Evolutionary conservation across 2,888 invertebrate species (phyloP), one percentile per base, ranked within the genome.

Genomic region (Plebejus anna): DNA sequence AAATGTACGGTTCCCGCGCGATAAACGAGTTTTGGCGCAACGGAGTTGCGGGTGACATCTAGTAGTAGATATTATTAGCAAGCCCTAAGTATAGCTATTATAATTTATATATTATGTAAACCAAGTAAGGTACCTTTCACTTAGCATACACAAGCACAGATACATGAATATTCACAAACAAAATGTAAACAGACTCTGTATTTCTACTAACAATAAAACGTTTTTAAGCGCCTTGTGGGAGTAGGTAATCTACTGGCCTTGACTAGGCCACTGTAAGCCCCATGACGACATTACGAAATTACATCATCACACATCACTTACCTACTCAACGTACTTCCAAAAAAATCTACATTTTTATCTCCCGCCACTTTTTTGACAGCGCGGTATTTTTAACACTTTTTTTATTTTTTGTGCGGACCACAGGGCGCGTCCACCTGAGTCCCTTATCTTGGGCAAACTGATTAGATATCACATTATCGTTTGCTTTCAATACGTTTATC

Each of bases 401-500:
- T 13, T 66, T 61, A 22, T 9, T 61, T 66, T 66, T 66, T 11
- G 5, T 5, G 66, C 13, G 66, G 32, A 36, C 32, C 66, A 32
- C 32, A 66, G 28, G 66, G 16, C 66, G 36, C 66, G 32, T 32
- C 66, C 32, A 66, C 13, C 32, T 32, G 36, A 66, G 66, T 66
- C 66, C 66, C 66, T 66, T 66, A 66, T 66, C 66, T 32, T 36
- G 32, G 32, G 2, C 66, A 66, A 66, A 66, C 66, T 66, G 66
- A 66, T 66, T 66, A 61, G 61, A 9, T 61, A 36, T 66, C 66
- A 16, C 66, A 66, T 36, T 66, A 66, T 66, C 66, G 66, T 32
- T 13, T 36, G 66, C 66, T 66, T 66, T 66, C 66, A 66, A 66
- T 66, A 66, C 66, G 13, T 32, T 66, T 66, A 36, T 66, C 61